A percentile compares a stretch with the other conserved stretches of the same genome.
phyloP scores from a whole-genome alignment of 2,797 vertebrate species.

The Argentina silus region DNA sequence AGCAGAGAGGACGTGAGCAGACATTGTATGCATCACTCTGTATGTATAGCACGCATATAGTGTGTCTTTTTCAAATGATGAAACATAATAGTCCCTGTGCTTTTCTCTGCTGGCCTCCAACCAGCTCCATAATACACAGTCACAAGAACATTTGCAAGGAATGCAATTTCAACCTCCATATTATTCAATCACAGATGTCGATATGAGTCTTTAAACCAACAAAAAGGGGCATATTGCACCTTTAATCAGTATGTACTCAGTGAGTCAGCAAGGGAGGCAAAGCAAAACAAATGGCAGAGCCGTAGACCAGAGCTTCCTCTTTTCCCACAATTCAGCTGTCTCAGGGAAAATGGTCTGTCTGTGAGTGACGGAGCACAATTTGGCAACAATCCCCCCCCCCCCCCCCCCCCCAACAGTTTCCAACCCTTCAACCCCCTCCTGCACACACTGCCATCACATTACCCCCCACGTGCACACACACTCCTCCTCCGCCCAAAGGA shows the following conservation, averaged over 20 bases:
- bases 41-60: neutral
- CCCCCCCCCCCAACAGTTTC: neutral
- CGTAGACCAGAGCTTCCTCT: slow-evolving; percentile 45
- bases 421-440: slow-evolving; percentile 38
- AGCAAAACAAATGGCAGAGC: slow-evolving; percentile 70
- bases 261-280: slow-evolving; percentile 43
- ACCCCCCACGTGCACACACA: slow-evolving; percentile 26
- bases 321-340: slow-evolving; percentile 72
- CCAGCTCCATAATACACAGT: neutral
- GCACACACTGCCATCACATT: slow-evolving; percentile 24
- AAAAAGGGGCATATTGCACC: too few species aligned
- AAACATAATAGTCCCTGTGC: neutral
- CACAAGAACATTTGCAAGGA: neutral
- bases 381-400: slow-evolving; percentile 36
- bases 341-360: slow-evolving; percentile 57
- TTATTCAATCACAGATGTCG: neutral
- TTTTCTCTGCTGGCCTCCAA: neutral
- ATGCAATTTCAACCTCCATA: neutral
- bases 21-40: neutral
- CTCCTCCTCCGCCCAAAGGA: slow-evolving; percentile 66
- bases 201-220: neutral
- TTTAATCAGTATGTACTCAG: slow-evolving; percentile 42
- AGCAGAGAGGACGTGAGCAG: slow-evolving; percentile 28
- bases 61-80: neutral
- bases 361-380: slow-evolving; percentile 68